phyloP scores from a whole-genome alignment of 2,888 invertebrate species.

The Chrysolina oricalcia region DNA sequence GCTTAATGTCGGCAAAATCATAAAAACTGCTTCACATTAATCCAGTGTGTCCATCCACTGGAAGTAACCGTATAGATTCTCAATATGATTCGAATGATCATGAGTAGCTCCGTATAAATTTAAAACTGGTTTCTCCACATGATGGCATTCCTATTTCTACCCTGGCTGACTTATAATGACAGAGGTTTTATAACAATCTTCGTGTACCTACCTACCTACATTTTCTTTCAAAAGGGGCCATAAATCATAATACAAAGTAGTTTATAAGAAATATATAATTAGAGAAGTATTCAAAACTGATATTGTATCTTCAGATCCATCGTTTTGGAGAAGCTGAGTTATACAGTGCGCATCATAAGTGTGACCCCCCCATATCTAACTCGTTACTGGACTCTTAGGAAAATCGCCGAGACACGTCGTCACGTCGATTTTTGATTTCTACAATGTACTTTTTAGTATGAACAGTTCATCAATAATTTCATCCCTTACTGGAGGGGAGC shows the following conservation, averaged over 20 bases:
- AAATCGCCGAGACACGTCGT: no score
- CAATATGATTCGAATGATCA: slow-evolving; percentile 52
- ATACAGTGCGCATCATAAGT: no score
- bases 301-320: not conserved
- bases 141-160: slow-evolving; percentile 47
- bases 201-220: not conserved
- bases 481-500: no score
- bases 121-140: slow-evolving; percentile 57
- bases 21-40: not conserved
- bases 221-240: not conserved
- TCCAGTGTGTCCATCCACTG: slow-evolving; percentile 1
- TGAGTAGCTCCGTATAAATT: slow-evolving; percentile 55
- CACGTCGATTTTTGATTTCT: no score
- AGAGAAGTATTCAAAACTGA: not conserved
- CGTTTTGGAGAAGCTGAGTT: not conserved
- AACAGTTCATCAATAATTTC: no score
- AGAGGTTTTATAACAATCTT: slow-evolving; percentile 20
- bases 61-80: slow-evolving; percentile 36
- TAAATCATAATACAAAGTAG: not conserved
- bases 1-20: not conserved
- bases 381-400: no score
- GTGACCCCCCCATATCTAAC: no score
- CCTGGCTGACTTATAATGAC: slow-evolving; percentile 46
- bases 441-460: no score
- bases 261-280: not conserved